Evolutionary conservation across 2,888 invertebrate genomes (phyloP).

Genomic region (Mythimna impura): DNA sequence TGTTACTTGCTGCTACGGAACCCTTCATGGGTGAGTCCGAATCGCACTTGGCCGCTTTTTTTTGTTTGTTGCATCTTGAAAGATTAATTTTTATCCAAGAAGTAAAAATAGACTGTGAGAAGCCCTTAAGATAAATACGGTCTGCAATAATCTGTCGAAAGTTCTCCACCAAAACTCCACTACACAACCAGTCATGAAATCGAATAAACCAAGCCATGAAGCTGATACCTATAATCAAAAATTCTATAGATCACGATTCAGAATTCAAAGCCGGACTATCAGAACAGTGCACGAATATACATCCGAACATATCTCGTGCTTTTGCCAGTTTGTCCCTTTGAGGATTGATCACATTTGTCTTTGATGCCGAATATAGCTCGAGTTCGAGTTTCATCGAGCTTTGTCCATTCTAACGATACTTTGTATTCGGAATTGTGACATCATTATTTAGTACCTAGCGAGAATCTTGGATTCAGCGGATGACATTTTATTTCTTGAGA

Average conservation of each 20-base stretch:
- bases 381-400: slow-evolving; percentile 12
- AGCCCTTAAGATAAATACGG: background rate
- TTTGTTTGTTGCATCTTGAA: background rate
- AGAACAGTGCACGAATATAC: background rate
- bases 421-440: background rate
- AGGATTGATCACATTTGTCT: slow-evolving; percentile 34
- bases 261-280: background rate
- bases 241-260: background rate
- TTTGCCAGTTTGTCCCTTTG: slow-evolving; percentile 9
- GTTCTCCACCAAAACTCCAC: background rate
- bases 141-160: background rate
- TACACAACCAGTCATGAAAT: background rate
- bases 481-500: slow-evolving; percentile 6
- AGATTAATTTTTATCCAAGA: no score
- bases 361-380: slow-evolving; percentile 33
- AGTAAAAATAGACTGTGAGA: background rate
- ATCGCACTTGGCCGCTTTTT: no score
- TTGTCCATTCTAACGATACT: slow-evolving; percentile 8
- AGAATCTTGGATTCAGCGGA: background rate
- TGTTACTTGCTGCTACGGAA: no score
- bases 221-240: background rate
- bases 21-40: no score
- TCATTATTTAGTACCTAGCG: slow-evolving; percentile 22
- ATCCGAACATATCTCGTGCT: background rate
- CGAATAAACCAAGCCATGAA: background rate